These are phyloP conservation scores for Bolborhynchus lineola DNA, from an alignment of 2,113 vertebrate genomes.

Conservation along the genomic window DNA sequence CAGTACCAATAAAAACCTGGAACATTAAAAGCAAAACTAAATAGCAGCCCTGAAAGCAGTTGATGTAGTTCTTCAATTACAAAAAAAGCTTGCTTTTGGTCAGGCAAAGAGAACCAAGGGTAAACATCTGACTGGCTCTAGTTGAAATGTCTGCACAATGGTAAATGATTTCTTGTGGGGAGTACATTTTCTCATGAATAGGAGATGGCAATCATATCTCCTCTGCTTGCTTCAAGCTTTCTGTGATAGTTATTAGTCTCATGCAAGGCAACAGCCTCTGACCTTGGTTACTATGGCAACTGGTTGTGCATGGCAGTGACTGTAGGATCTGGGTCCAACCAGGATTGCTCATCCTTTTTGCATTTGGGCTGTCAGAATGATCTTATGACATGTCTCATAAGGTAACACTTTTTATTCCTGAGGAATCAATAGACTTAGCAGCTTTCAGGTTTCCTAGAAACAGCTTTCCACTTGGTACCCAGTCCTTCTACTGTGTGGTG, in stretches of 20 bases:
- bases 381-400: neutral
- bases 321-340: neutral
- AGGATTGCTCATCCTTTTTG: neutral
- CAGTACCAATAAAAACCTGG: neutral
- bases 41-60: neutral
- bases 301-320: rapidly evolving
- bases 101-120: neutral
- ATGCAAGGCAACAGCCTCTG: neutral
- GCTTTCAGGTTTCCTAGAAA: neutral
- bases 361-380: neutral
- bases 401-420: neutral
- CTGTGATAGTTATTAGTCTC: neutral
- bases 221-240: neutral
- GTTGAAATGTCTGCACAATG: neutral
- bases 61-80: neutral
- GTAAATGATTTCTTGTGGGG: neutral
- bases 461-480: neutral
- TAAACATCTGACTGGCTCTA: neutral
- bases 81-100: neutral
- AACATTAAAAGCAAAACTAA: neutral
- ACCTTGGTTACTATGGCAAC: neutral
- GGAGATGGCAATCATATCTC: neutral
- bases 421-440: neutral
- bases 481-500: neutral
- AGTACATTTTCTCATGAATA: neutral